phyloP scores from a whole-genome alignment of 2,797 vertebrate genomes.

The Cossypha dichroa region DNA sequence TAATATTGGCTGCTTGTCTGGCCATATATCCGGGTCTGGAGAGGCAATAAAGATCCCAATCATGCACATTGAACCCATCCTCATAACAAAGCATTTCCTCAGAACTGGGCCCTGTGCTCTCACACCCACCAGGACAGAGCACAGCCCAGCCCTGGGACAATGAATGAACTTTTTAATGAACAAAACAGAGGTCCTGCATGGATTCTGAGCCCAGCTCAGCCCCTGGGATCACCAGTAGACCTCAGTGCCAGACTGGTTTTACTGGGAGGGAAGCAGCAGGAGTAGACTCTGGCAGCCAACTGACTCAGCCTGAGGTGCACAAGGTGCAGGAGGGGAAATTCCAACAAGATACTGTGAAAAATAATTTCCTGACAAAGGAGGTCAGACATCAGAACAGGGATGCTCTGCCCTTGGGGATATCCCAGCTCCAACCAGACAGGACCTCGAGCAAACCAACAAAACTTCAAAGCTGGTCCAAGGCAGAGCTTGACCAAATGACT shows the following conservation, averaged over 20 bases:
- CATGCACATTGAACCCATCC: not conserved
- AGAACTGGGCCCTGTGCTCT: not conserved
- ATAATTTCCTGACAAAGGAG: accelerated
- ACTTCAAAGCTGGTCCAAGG: not conserved
- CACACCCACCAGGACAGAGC: not conserved
- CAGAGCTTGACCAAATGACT: accelerated
- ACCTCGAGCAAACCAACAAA: not conserved
- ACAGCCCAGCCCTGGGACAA: accelerated
- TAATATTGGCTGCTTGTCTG: not conserved
- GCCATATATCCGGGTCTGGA: not conserved
- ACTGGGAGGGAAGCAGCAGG: accelerated
- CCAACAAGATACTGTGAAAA: not conserved
- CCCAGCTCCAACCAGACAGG: not conserved
- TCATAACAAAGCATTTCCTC: not conserved
- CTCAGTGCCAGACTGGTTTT: not conserved
- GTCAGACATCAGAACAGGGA: not conserved
- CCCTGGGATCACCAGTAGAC: too few relatives aligned
- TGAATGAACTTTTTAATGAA: accelerated
- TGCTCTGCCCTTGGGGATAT: not conserved
- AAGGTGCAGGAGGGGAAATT: not conserved
- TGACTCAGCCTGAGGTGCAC: accelerated
- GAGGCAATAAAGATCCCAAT: not conserved
- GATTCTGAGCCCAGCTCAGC: not conserved
- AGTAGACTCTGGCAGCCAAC: not conserved
- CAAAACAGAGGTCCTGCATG: accelerated